A percentile compares a stretch with the other conserved stretches of the same genome.
These are phyloP conservation scores for Thereva unica DNA, from an alignment of 2,888 invertebrate species.

Conservation along the genomic window DNA sequence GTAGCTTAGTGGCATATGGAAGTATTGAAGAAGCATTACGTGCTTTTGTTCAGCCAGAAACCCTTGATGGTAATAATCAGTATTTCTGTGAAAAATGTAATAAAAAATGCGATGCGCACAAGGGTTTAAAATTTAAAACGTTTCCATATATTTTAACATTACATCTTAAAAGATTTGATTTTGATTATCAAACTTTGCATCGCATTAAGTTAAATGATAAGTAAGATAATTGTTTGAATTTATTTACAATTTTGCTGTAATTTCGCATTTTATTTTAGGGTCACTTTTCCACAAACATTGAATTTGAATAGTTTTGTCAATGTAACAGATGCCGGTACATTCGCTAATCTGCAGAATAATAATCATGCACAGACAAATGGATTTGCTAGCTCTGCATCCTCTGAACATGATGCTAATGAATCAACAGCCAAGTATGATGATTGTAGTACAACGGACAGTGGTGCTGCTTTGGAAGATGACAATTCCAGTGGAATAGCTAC, in stretches of 20 bases:
- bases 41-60: constrained; percentile 84
- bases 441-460: constrained; percentile 70
- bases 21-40: constrained; percentile 82
- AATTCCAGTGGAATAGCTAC: constrained; percentile 58
- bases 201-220: constrained; percentile 86
- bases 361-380: constrained; percentile 48
- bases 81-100: constrained; percentile 86
- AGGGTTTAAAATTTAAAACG: constrained; percentile 82
- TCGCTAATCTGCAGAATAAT: constrained; percentile 42
- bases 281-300: constrained; percentile 78
- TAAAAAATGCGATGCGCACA: constrained; percentile 86
- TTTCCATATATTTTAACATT: constrained; percentile 86
- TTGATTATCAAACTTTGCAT: constrained; percentile 81
- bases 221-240: constrained; percentile 58
- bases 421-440: constrained; percentile 63
- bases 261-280: constrained; percentile 60
- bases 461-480: constrained; percentile 70
- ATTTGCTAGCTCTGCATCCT: constrained; percentile 50
- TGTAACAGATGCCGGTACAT: constrained; percentile 47
- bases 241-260: neutral
- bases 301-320: constrained; percentile 77
- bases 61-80: constrained; percentile 80
- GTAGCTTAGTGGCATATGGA: constrained; percentile 73
- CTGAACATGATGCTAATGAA: constrained; percentile 58
- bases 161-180: constrained; percentile 88